A percentile compares a stretch with the other conserved stretches of the same genome.
phyloP scores from a whole-genome alignment of 2,113 vertebrate genomes.

The Burhinus bistriatus region DNA sequence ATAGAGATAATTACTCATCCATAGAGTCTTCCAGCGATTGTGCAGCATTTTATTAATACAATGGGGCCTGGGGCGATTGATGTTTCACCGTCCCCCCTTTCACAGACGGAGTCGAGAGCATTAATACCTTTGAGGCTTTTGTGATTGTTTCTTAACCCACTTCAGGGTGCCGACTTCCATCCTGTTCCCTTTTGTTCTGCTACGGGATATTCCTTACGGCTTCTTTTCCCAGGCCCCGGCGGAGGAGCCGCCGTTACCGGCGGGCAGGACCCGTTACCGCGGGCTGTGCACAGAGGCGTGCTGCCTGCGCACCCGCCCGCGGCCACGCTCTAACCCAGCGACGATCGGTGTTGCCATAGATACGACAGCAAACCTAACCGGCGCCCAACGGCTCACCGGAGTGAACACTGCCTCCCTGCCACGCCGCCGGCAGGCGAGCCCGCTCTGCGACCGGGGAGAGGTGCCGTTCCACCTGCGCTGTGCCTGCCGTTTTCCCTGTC shows the following conservation, averaged over 20 bases:
- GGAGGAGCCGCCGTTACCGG: background rate
- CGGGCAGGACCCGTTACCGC: background rate
- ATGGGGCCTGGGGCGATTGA: background rate
- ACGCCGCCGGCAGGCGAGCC: background rate
- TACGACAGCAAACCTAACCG: background rate
- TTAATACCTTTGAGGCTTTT: background rate
- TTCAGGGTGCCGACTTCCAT: background rate
- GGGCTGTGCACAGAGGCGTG: too few relatives aligned
- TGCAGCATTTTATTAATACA: background rate
- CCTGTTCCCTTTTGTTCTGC: background rate
- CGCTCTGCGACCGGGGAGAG: background rate
- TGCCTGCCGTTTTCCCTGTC: background rate
- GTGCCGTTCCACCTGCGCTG: background rate
- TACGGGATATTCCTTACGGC: background rate
- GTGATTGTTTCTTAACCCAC: background rate
- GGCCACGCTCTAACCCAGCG: too few relatives aligned
- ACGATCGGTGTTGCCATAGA: background rate
- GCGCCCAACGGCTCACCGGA: background rate
- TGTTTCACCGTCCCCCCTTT: background rate
- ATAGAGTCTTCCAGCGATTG: background rate
- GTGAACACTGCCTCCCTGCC: background rate
- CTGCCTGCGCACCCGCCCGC: too few relatives aligned
- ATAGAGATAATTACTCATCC: background rate
- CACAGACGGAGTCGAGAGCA: background rate
- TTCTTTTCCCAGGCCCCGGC: background rate